Base-by-base conservation (phyloP, 2,888 invertebrate species). In the Sinhomidia bicolor region DNA sequence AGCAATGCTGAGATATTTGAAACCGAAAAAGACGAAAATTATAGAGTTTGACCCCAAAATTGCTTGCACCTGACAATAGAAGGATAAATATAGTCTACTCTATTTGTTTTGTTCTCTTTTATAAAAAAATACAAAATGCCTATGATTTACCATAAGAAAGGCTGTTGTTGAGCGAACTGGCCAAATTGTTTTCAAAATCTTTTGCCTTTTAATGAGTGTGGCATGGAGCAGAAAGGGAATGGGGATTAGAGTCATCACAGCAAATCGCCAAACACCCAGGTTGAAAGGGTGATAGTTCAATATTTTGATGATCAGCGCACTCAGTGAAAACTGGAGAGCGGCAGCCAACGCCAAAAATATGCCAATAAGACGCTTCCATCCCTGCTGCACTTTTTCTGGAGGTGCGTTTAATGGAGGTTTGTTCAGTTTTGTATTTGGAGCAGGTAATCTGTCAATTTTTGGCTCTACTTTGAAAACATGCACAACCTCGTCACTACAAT, bases 11-110 rank as follows among this genome's bases (percentile, higher is more conserved):
- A 91, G 32, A 10, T 84, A 81, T 68, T 88, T 76, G 5, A 91
- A 23, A 0, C 84, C 90, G 41, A 76, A 91, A 57, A 90, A 89
- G 29, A 89, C 62, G 12, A 91, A 76, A 5, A 91, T 82, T 5
- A 91, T 47, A 4, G 91, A 85, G 80, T 90, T 91, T 9, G 89
- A 65, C 4, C 85, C 82, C 9, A 91, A n/a, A 1, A 82, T 36
- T 0, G 90, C 90, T 90, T 91, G 90, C 6, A 89, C 1, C 89
- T 89, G n/a, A n/a, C n/a, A n/a, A n/a, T n/a, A n/a, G n/a, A n/a
- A n/a, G n/a, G n/a, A n/a, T n/a, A n/a, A n/a, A n/a, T n/a, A n/a
- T n/a, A n/a, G n/a, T n/a, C n/a, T n/a, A n/a, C n/a, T n/a, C n/a
- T n/a, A n/a, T n/a, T n/a, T n/a, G n/a, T n/a, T n/a, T n/a, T n/a